Evolutionary conservation across 30 jellyfish, hydroid and myxozoan species (phyloP), one percentile per base, ranked within the genome.

Genomic region (Clytia hemisphaerica): DNA sequence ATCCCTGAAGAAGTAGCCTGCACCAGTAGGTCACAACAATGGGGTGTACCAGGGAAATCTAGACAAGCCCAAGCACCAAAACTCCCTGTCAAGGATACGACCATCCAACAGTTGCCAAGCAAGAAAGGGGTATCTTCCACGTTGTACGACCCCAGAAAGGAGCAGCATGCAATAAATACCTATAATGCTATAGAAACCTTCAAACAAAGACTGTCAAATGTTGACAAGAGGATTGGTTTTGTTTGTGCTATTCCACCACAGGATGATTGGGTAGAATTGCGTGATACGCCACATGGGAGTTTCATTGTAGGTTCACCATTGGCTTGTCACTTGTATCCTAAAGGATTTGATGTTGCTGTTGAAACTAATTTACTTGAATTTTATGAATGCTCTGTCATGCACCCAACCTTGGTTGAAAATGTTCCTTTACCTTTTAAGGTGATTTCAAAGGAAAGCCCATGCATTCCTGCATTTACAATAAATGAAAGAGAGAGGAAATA

Each of bases 11-110:
- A 78, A 55, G 54, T 58, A n/a, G 73, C 88, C 44, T 78, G 93
- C 51, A 67, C 83, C 1, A 78, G 93, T 58, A 59, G 64, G 31
- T 48, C 31, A 34, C 71, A 89, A 33, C 93, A 78, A 37, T 78
- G 91, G 80, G 93, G 93, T 15, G 42, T 78, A 21, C 90, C 89
- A 33, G 82, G 81, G 26, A n/a, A n/a, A n/a, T n/a, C n/a, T n/a
- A n/a, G n/a, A n/a, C 73, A 70, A 78, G 50, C 32, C 12, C 30
- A 45, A 2, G 50, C 44, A 35, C 14, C 46, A 26, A 78, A 78
- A 58, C 81, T 47, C 27, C 93, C 82, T 10, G 61, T 37, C 40
- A 67, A 68, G 89, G 45, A 40, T 19, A 61, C 57, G 37, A 36
- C 80, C 19, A 55, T 78, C 16, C 47, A 78, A n/a, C n/a, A n/a